Conservation (phyloP, 2,113 vertebrate genomes). For the Nerophis ophidion region DNA sequence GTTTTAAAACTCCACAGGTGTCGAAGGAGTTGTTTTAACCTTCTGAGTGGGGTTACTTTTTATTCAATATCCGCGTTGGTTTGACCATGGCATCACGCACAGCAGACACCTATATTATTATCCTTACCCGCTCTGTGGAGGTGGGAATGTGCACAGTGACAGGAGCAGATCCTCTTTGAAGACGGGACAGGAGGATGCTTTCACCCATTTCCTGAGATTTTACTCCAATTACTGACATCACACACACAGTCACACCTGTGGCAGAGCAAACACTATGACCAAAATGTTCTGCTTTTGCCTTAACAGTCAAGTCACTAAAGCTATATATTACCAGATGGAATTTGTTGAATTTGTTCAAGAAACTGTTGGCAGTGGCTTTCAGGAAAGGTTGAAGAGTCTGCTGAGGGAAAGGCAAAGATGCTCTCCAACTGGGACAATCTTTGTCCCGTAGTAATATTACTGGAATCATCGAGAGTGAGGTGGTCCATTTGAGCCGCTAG, state of each 20-base stretch:
- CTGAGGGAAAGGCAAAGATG: constrained; percentile 74
- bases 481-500: constrained; percentile 67
- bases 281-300: not conserved
- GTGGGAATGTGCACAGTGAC: constrained; percentile 79
- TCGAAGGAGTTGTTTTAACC: too few species aligned
- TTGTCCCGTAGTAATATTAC: constrained; percentile 5
- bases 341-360: constrained; percentile 63
- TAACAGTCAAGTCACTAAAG: not conserved
- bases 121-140: constrained; percentile 67
- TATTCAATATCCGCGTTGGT: not conserved
- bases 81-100: too few species aligned
- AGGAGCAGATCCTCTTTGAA: constrained; percentile 71
- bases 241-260: constrained; percentile 79
- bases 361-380: constrained; percentile 64
- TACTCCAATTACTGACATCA: constrained; percentile 72
- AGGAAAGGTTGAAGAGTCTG: constrained; percentile 52
- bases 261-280: not conserved
- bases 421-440: constrained; percentile 68
- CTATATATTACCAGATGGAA: constrained; percentile 72
- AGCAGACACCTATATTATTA: not conserved
- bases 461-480: constrained; percentile 68
- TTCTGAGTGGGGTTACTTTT: too few species aligned
- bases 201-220: constrained; percentile 67
- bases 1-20: too few species aligned
- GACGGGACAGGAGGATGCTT: constrained; percentile 76